Conservation (phyloP, 1,140 invertebrate genomes). For the Drosophila ambigua region DNA sequence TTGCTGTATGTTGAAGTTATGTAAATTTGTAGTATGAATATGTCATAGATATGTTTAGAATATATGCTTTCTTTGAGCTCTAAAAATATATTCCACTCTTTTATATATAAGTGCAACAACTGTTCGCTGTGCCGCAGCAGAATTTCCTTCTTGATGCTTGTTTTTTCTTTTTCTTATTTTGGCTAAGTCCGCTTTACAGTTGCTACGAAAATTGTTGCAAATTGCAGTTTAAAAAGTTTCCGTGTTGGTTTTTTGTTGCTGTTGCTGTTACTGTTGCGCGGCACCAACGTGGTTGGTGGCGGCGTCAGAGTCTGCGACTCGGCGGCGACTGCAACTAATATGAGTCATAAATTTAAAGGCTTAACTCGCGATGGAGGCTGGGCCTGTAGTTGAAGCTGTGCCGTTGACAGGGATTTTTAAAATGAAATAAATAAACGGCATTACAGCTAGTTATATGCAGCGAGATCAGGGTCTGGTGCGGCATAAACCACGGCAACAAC, state of each 20-base stretch:
- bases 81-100: not conserved
- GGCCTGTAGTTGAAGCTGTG: constrained; percentile 19
- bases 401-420: constrained; percentile 60
- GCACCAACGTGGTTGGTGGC: constrained; percentile 12
- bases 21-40: too few relatives aligned
- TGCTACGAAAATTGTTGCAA: constrained; percentile 73
- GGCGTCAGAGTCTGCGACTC: constrained; percentile 9
- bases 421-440: constrained; percentile 73
- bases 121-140: constrained; percentile 8
- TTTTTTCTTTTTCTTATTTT: constrained; percentile 51
- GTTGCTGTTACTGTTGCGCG: constrained; percentile 13
- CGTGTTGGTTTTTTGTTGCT: constrained; percentile 60
- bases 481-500: constrained; percentile 36
- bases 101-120: constrained; percentile 14
- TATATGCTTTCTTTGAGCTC: too few relatives aligned
- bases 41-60: too few relatives aligned
- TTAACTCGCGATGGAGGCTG: constrained; percentile 56
- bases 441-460: constrained; percentile 75
- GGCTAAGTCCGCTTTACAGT: constrained; percentile 48
- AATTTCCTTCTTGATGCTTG: constrained; percentile 14
- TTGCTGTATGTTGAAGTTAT: too few relatives aligned
- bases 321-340: constrained; percentile 62
- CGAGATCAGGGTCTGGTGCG: constrained; percentile 63
- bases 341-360: constrained; percentile 79
- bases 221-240: constrained; percentile 79